Evolutionary conservation across 1,140 invertebrate genomes (phyloP).

Genomic region (Listronotus bonariensis): DNA sequence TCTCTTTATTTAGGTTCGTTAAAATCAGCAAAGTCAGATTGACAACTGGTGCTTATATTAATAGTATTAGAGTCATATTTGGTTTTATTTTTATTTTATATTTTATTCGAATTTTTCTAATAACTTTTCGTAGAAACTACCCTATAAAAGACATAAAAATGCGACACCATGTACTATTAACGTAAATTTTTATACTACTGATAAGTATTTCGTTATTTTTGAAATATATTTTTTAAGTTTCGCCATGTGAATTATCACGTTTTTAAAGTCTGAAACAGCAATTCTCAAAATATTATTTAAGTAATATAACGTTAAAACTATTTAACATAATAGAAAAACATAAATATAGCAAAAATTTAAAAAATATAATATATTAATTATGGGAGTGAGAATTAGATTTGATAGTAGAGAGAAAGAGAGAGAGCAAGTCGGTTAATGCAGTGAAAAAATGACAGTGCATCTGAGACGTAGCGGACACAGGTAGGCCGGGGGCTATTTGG

Average conservation of each 20-base stretch:
- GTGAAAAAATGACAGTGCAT: slow-evolving; percentile 36
- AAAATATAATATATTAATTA: slow-evolving; percentile 47
- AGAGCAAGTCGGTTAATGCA: slow-evolving; percentile 36
- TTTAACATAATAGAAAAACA: slow-evolving; percentile 40
- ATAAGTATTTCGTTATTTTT: slow-evolving; percentile 54
- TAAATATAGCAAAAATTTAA: slow-evolving; percentile 31
- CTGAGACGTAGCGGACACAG: slow-evolving; percentile 21
- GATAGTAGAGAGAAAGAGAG: slow-evolving; percentile 31
- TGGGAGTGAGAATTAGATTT: slow-evolving; percentile 46
- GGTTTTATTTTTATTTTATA: slow-evolving; percentile 9
- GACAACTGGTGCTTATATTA: no score
- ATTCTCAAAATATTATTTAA: slow-evolving; percentile 58
- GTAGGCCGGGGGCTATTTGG: slow-evolving; percentile 47
- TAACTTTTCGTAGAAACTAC: slow-evolving; percentile 9
- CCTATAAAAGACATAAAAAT: slow-evolving; percentile 27
- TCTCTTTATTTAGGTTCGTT: no score
- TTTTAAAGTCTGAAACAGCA: slow-evolving; percentile 57
- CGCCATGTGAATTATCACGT: slow-evolving; percentile 51
- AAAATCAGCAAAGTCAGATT: no score
- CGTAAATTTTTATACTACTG: slow-evolving; percentile 51
- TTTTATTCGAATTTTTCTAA: neutral
- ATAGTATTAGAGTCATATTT: slow-evolving; percentile 3
- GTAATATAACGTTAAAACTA: slow-evolving; percentile 50
- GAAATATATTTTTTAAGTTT: slow-evolving; percentile 54
- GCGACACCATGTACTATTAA: slow-evolving; percentile 25